Percentiles rank a stretch among this genome's conserved stretches.
These are phyloP conservation scores for Chamaetylas fuelleborni DNA, from an alignment of 2,113 vertebrate genomes.

Conservation along the genomic window DNA sequence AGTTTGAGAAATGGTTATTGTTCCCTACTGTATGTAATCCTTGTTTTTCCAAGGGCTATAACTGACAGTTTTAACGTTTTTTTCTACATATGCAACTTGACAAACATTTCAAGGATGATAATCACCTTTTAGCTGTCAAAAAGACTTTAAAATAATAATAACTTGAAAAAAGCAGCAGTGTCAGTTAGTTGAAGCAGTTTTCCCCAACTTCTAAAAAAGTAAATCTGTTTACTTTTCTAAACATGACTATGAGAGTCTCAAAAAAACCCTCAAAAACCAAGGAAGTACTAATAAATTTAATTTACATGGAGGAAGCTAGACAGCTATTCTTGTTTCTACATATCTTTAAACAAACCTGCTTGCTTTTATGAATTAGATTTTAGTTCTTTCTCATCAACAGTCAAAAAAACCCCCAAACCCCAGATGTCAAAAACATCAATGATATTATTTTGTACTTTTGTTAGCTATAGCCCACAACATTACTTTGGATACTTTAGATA, in stretches of 20 bases:
- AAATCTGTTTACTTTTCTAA: not conserved
- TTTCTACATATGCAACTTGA: not conserved
- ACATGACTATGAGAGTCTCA: not conserved
- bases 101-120: not conserved
- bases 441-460: not conserved
- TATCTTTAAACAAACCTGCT: not conserved
- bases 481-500: slow-evolving; percentile 42
- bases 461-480: not conserved
- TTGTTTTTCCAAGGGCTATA: not conserved
- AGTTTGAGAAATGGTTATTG: not conserved
- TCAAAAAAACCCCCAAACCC: not conserved
- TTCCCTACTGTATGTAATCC: not conserved
- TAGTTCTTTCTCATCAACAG: not conserved
- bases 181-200: not conserved
- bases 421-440: not conserved
- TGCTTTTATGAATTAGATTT: not conserved
- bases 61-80: not conserved
- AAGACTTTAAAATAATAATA: not conserved
- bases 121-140: not conserved
- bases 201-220: not conserved
- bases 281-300: not conserved
- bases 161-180: not conserved
- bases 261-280: not conserved
- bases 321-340: not conserved
- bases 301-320: not conserved